Evolutionary conservation across 2,797 vertebrate species (phyloP).

Genomic region (Amniataba percoides): DNA sequence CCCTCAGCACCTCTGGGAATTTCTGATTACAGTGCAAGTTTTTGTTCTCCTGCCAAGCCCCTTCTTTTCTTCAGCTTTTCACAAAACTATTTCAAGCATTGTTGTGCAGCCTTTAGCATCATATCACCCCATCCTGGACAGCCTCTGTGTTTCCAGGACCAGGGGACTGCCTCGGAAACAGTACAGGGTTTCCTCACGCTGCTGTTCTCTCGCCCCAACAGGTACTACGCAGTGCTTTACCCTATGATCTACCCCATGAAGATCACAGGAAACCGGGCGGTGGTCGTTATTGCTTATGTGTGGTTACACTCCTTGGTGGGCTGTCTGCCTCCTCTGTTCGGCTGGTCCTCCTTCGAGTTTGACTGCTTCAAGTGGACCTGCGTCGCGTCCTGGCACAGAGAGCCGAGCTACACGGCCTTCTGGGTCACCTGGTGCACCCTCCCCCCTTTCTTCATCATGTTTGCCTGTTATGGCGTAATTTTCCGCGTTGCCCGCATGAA

Average conservation of each 20-base stretch:
- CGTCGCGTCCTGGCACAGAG: conserved; percentile 95
- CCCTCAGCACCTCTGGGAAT: conserved; percentile 53
- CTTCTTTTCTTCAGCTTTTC: conserved; percentile 44
- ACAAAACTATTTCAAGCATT: conserved; percentile 30
- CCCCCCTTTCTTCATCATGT: conserved; percentile 91
- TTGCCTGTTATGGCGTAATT: conserved; percentile 95
- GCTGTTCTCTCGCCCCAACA: conserved; percentile 61
- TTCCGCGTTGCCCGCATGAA: conserved; percentile 97
- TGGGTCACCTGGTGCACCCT: conserved; percentile 96
- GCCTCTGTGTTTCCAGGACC: conserved; percentile 15
- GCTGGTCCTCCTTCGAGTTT: conserved; percentile 97
- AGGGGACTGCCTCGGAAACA: conserved; percentile 4
- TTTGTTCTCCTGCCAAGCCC: conserved; percentile 47
- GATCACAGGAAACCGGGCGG: conserved; percentile 96
- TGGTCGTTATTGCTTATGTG: conserved; percentile 92
- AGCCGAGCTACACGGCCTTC: conserved; percentile 92
- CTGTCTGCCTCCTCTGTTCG: conserved; percentile 96
- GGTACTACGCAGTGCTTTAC: conserved; percentile 98
- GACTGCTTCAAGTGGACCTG: conserved; percentile 98
- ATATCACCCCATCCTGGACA: conserved; percentile 33
- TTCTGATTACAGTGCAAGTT: conserved; percentile 54
- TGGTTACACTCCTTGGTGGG: conserved; percentile 97
- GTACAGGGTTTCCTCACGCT: conserved; percentile 22
- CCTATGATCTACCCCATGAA: conserved; percentile 99
- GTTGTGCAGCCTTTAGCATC: conserved; percentile 30